These are phyloP conservation scores for Tragelaphus buxtoni DNA, from an alignment of 2,113 vertebrate genomes.

Conservation along the genomic window DNA sequence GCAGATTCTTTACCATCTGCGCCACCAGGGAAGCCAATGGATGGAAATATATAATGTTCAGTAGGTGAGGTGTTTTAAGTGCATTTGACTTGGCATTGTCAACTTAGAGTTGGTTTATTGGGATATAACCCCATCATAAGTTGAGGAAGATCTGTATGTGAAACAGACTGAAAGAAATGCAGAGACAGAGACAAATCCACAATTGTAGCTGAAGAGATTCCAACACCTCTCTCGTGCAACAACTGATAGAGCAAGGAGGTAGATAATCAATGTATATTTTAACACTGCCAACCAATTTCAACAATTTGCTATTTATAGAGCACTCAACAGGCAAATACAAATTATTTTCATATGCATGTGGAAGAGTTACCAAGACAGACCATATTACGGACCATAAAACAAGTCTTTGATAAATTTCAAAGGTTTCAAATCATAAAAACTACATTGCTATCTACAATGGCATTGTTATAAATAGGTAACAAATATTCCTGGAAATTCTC, in stretches of 20 bases:
- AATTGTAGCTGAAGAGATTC: neutral
- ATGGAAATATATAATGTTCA: neutral
- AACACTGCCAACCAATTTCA: neutral
- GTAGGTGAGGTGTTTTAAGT: neutral
- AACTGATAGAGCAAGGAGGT: neutral
- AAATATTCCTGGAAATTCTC: neutral
- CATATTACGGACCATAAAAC: neutral
- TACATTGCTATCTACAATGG: neutral
- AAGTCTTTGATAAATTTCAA: conserved; percentile 21
- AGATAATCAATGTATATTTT: conserved; percentile 7
- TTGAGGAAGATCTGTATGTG: neutral
- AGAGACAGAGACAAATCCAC: neutral
- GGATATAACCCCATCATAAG: neutral
- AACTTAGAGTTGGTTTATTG: neutral
- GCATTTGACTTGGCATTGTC: neutral
- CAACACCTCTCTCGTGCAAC: neutral
- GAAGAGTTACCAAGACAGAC: neutral
- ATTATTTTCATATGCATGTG: neutral
- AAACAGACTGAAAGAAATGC: neutral
- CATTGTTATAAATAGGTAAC: neutral
- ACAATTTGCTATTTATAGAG: neutral
- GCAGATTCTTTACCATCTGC: neutral
- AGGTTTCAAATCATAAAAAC: neutral
- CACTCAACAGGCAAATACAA: neutral
- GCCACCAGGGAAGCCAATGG: neutral